Base-by-base conservation (phyloP, 2,888 invertebrate genomes). In the Eretmocerus hayati region DNA sequence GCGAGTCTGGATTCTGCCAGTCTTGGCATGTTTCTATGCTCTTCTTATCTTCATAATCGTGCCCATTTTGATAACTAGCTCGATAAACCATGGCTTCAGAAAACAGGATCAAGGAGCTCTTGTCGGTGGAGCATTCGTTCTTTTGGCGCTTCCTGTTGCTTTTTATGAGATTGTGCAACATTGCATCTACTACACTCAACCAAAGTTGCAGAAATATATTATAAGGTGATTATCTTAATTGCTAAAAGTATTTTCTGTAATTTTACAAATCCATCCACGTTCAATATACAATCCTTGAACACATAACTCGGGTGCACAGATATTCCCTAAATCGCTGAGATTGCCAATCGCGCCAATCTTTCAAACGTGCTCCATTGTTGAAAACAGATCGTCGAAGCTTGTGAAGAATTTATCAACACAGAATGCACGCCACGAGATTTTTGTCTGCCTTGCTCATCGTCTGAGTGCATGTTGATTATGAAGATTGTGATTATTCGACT, bases 81-180 rank as follows among this genome's bases (percentile, higher is more conserved):
- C 90, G 0, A 78, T 90, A 51, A 78, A 81, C 63, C 84, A 87
- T 78, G 87, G 85, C 5, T 84, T 90, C 59, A 79, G 81, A 40
- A 81, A 84, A 59, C 81, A 84, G 56, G 87, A 89, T 63, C 87
- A 89, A 71, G 86, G 87, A 60, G 80, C 85, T 47, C 75, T 93
- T 56, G 83, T 93, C 48, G 93, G 87, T 8, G 93, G 93, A 4
- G 79, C 90, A n/a, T 95, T 95, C 74, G 93, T 91, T 19, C 78
- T 92, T 56, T 76, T 93, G 48, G 89, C 94, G 0, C 75, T 96
- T 41, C 95, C 95, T 1, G 86, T 95, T 55, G 90, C 94, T 37
- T 80, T 95, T 61, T 95, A 92, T 87, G 91, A 93, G 73, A 95
- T 96, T 62, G 84, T 88, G 38, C 90, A 93, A 70, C 95, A 96